Conservation (phyloP, 2,888 invertebrate species). For the Habrosyne pyritoides region DNA sequence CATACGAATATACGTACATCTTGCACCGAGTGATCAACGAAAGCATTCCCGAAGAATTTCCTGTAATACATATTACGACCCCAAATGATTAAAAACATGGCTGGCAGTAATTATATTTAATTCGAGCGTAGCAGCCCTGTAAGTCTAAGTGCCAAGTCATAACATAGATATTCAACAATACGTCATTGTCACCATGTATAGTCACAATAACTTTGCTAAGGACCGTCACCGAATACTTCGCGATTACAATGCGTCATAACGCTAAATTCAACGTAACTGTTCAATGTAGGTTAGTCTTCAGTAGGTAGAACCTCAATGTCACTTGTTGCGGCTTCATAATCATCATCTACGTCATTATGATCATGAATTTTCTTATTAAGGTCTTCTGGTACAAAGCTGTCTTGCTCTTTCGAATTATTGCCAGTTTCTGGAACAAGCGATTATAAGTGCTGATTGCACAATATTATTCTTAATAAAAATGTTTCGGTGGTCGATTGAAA, state of each 20-base stretch:
- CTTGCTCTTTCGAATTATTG: too few relatives aligned
- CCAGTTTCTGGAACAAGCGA: too few relatives aligned
- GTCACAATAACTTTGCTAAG: neutral
- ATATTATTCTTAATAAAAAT: too few relatives aligned
- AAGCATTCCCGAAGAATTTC: too few relatives aligned
- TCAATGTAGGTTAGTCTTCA: neutral
- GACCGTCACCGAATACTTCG: neutral
- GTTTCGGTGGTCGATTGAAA: too few relatives aligned
- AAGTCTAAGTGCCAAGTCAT: neutral
- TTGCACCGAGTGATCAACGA: too few relatives aligned
- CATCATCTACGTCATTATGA: neutral
- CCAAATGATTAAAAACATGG: too few relatives aligned
- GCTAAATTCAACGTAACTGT: neutral
- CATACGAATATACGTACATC: too few relatives aligned
- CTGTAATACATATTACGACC: too few relatives aligned
- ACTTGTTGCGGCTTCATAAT: neutral
- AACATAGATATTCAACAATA: constrained; percentile 1
- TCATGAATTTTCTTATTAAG: neutral
- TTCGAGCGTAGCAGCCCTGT: neutral
- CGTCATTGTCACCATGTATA: neutral
- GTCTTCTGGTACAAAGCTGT: too few relatives aligned
- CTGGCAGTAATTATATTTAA: neutral
- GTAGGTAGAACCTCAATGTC: constrained; percentile 1
- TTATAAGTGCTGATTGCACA: too few relatives aligned
- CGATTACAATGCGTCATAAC: neutral